Evolutionary conservation across 2,797 vertebrate genomes (phyloP).

Genomic region (Takifugu ocellatus): DNA sequence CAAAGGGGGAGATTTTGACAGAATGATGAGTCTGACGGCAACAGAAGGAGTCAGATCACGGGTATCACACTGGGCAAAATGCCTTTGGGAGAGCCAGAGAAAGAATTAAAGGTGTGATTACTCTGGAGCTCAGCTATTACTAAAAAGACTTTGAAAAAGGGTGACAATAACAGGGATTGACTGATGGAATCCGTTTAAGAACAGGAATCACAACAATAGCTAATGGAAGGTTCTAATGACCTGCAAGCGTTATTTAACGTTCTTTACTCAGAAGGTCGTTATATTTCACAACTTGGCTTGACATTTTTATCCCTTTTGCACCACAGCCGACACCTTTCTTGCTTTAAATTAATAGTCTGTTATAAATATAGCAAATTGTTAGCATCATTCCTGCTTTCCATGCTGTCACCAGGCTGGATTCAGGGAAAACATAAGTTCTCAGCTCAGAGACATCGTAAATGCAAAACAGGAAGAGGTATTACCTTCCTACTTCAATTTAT

Average conservation of each 20-base stretch:
- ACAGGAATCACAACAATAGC: conserved; percentile 16
- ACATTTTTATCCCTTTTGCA: too few species aligned
- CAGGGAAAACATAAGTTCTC: neutral
- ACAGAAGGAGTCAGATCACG: conserved; percentile 15
- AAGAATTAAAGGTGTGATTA: conserved; percentile 30
- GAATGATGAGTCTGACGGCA: neutral
- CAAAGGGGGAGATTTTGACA: too few species aligned
- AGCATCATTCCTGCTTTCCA: neutral
- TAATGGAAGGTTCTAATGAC: conserved; percentile 33
- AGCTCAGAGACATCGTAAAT: neutral
- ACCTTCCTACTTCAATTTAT: neutral
- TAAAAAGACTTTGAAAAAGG: conserved; percentile 30
- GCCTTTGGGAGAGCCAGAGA: conserved; percentile 11
- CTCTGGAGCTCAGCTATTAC: conserved; percentile 32
- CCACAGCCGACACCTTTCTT: too few species aligned
- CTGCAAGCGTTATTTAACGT: conserved; percentile 29
- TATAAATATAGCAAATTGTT: too few species aligned
- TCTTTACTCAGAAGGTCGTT: conserved; percentile 17
- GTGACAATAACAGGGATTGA: conserved; percentile 9
- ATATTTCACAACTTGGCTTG: neutral
- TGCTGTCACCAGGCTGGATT: neutral
- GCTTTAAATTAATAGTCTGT: too few species aligned
- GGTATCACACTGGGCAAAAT: too few species aligned
- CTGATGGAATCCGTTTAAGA: conserved; percentile 1
- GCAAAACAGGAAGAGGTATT: neutral